These are phyloP conservation scores for Rhabditophanes sp. DNA, from an alignment of 2,888 invertebrate genomes.

Conservation along the genomic window DNA sequence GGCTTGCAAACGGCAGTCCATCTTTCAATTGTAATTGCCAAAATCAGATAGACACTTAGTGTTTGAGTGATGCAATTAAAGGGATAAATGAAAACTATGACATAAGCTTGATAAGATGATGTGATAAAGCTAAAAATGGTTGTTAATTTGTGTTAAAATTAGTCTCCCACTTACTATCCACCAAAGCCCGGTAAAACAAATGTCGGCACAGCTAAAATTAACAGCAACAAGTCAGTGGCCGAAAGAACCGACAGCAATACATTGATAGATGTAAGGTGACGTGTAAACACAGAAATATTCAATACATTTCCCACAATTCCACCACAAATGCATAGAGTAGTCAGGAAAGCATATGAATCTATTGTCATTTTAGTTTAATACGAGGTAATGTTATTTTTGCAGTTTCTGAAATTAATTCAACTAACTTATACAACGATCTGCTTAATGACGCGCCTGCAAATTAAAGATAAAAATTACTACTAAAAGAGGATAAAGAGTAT, in stretches of 20 bases:
- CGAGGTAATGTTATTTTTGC: too few relatives aligned
- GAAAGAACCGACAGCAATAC: constrained; percentile 30
- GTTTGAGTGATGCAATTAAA: constrained; percentile 39
- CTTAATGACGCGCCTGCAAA: too few relatives aligned
- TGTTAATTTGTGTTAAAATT: background rate
- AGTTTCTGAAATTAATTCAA: too few relatives aligned
- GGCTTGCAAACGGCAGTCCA: constrained; percentile 41
- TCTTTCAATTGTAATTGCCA: constrained; percentile 37
- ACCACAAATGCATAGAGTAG: too few relatives aligned
- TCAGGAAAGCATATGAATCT: too few relatives aligned
- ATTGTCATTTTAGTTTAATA: too few relatives aligned
- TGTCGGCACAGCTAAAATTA: constrained; percentile 32
- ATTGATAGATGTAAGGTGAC: constrained; percentile 23
- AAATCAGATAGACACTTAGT: constrained; percentile 32
- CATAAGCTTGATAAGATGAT: constrained; percentile 19
- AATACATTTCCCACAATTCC: too few relatives aligned
- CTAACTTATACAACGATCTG: too few relatives aligned
- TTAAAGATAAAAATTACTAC: too few relatives aligned
- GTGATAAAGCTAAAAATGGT: too few relatives aligned
- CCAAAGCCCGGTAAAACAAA: constrained; percentile 34
- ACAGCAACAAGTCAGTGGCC: constrained; percentile 31
- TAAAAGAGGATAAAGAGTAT: too few relatives aligned
- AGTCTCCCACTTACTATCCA: constrained; percentile 15
- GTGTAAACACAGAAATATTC: too few relatives aligned
- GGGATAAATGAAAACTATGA: constrained; percentile 36